A percentile compares a stretch with the other conserved stretches of the same genome.
Conservation (phyloP, 2,888 invertebrate genomes). For the Amphipoea lucens region DNA sequence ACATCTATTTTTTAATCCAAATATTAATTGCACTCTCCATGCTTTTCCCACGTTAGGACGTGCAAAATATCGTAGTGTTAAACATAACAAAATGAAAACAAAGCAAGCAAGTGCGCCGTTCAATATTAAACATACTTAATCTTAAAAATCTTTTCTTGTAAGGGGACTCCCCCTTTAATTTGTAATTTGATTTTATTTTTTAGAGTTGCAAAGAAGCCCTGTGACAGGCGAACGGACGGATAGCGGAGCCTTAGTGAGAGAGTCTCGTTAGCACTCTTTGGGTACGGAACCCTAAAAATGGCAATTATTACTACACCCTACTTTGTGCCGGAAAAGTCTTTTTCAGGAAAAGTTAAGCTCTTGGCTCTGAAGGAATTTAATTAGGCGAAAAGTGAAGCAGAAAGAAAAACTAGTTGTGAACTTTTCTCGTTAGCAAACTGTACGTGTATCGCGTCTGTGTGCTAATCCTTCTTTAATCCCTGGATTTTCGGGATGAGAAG, state of each 20-base stretch:
- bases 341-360: constrained; percentile 20
- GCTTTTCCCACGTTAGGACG: too few species aligned
- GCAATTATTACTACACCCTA: not conserved
- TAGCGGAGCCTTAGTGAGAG: not conserved
- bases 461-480: constrained; percentile 14
- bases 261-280: not conserved
- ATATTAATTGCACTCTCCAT: not conserved
- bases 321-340: not conserved
- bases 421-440: constrained; percentile 52
- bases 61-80: not conserved
- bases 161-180: not conserved
- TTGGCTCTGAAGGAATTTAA: constrained; percentile 41
- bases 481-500: not conserved
- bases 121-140: not conserved
- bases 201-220: not conserved
- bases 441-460: constrained; percentile 8
- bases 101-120: not conserved
- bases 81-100: not conserved
- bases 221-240: not conserved
- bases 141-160: not conserved
- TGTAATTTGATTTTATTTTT: not conserved
- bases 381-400: constrained; percentile 38
- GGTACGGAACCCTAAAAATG: not conserved
- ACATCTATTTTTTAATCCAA: too few species aligned
- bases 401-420: constrained; percentile 15